Percentiles rank a stretch among this genome's conserved stretches.
Evolutionary conservation across 2,888 invertebrate genomes (phyloP).

Genomic region (Netelia fuscicornis): DNA sequence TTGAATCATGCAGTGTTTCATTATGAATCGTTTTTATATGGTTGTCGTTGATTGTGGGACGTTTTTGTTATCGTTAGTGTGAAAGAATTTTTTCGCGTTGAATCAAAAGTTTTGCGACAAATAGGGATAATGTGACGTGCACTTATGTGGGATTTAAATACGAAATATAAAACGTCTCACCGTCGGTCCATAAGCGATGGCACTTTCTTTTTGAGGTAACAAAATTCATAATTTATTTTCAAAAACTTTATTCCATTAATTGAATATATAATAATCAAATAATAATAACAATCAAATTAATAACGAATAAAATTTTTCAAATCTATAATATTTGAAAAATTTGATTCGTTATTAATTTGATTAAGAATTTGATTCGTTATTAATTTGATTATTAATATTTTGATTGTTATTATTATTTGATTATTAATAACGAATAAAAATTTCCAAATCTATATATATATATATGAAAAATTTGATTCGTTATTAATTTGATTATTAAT

Average conservation of each 20-base stretch:
- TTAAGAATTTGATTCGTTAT: background rate
- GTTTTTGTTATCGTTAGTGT: too few relatives aligned
- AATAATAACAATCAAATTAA: background rate
- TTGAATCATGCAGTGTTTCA: background rate
- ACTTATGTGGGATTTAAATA: slow-evolving; percentile 16
- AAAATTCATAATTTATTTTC: background rate
- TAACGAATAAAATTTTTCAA: too few relatives aligned
- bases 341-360: too few relatives aligned
- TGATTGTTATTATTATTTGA: background rate
- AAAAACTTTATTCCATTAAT: too few relatives aligned
- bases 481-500: background rate
- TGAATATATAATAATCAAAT: background rate
- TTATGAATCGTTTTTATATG: background rate
- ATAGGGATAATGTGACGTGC: slow-evolving; percentile 4
- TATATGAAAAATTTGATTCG: background rate
- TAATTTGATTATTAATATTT: background rate
- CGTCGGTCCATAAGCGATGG: background rate
- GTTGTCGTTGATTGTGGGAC: too few relatives aligned
- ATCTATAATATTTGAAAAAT: too few relatives aligned
- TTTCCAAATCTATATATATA: too few relatives aligned
- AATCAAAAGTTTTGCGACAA: background rate
- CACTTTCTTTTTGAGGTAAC: slow-evolving; percentile 5
- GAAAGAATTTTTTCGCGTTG: too few relatives aligned
- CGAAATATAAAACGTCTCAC: background rate
- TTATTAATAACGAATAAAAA: too few relatives aligned